These are phyloP conservation scores for Lasiurus cinereus DNA, from an alignment of 2,113 vertebrate genomes.

Conservation along the genomic window DNA sequence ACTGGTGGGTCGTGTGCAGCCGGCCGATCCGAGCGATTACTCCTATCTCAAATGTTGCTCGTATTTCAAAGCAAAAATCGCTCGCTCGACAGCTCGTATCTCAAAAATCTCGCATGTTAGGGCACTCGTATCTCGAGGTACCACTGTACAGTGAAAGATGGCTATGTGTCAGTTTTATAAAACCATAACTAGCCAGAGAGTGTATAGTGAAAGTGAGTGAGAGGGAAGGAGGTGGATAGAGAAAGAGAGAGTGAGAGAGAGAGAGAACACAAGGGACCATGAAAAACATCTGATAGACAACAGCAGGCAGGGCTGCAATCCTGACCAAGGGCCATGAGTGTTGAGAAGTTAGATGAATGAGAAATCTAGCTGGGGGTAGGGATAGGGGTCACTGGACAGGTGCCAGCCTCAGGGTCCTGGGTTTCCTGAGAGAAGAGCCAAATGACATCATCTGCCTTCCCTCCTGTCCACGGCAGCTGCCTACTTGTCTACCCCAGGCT, in stretches of 20 bases:
- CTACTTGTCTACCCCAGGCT: background rate
- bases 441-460: slow-evolving; percentile 57
- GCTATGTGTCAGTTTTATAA: background rate
- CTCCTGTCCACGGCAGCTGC: background rate
- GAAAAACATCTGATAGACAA: background rate
- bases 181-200: background rate
- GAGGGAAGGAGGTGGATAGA: background rate
- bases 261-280: background rate
- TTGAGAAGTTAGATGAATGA: background rate
- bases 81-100: no score
- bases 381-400: background rate
- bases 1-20: no score
- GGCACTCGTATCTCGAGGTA: no score
- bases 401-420: slow-evolving; percentile 38
- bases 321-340: background rate
- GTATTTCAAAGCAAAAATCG: no score
- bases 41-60: no score
- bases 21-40: no score
- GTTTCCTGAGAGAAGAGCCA: slow-evolving; percentile 83
- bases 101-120: no score
- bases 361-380: background rate
- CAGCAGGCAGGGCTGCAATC: background rate
- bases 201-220: background rate
- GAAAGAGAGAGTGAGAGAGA: background rate
- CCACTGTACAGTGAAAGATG: background rate